Percentiles rank a stretch among this genome's conserved stretches.
Evolutionary conservation across 2,888 invertebrate species (phyloP).

Genomic region (Acronicta aceris): DNA sequence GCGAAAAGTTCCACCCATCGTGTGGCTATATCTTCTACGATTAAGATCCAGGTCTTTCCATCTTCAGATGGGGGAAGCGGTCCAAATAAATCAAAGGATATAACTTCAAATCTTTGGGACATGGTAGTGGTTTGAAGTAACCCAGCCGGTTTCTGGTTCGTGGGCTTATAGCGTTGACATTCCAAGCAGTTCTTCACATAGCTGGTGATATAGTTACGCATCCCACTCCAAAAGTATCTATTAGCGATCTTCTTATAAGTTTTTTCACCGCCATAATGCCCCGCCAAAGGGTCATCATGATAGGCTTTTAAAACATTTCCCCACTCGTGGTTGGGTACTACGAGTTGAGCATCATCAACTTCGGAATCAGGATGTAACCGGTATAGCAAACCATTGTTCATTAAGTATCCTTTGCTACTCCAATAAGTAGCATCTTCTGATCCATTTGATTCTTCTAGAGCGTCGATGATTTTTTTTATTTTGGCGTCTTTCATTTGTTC

Average conservation of each 20-base stretch:
- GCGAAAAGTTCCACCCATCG: slow-evolving; percentile 57
- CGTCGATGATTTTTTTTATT: neutral
- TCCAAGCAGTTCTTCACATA: slow-evolving; percentile 57
- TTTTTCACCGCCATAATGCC: slow-evolving; percentile 2
- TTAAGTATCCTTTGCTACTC: slow-evolving; percentile 13
- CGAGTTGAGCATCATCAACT: slow-evolving; percentile 12
- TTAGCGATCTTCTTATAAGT: slow-evolving; percentile 43
- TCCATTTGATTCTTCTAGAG: slow-evolving; percentile 1
- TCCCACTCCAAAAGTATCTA: slow-evolving; percentile 47
- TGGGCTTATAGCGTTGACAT: slow-evolving; percentile 64
- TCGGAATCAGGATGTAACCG: slow-evolving; percentile 7
- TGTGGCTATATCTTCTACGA: slow-evolving; percentile 51
- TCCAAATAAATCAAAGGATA: slow-evolving; percentile 49
- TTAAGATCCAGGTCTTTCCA: slow-evolving; percentile 47
- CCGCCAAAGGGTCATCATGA: slow-evolving; percentile 4
- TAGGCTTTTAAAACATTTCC: slow-evolving; percentile 6
- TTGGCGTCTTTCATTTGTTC: slow-evolving; percentile 10
- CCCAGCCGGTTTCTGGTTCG: slow-evolving; percentile 62
- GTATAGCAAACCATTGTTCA: slow-evolving; percentile 19
- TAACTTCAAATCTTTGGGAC: slow-evolving; percentile 13
- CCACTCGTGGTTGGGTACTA: slow-evolving; percentile 24
- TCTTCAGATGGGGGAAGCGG: neutral
- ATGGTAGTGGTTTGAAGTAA: slow-evolving; percentile 57
- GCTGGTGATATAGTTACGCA: slow-evolving; percentile 24
- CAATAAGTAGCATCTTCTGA: slow-evolving; percentile 3